These are phyloP conservation scores for Girardia tigrina DNA, from an alignment of 2,888 invertebrate species.

Conservation along the genomic window DNA sequence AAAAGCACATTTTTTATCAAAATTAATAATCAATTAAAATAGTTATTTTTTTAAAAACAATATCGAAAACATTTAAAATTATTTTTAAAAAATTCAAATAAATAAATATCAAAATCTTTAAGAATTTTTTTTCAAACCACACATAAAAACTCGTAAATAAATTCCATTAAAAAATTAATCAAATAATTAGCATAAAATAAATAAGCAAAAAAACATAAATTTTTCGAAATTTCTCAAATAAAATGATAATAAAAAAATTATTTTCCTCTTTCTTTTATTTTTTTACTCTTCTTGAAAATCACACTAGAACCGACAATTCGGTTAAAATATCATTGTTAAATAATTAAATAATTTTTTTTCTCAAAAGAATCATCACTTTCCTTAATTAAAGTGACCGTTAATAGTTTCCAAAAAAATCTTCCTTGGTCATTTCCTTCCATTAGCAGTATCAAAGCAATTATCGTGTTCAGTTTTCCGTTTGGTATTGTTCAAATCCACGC, in stretches of 20 bases:
- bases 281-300: neutral
- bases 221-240: neutral
- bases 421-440: slow-evolving; percentile 20
- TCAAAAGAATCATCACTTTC: neutral
- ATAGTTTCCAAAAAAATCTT: neutral
- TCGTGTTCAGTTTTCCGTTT: slow-evolving; percentile 18
- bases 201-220: too few relatives aligned
- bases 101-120: too few relatives aligned
- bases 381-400: neutral
- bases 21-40: too few relatives aligned
- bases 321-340: neutral
- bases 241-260: neutral
- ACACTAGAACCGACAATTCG: neutral
- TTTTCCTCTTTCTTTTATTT: neutral
- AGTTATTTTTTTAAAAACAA: too few relatives aligned
- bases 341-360: neutral
- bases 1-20: too few relatives aligned
- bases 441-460: slow-evolving; percentile 23
- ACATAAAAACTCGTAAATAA: too few relatives aligned
- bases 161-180: too few relatives aligned
- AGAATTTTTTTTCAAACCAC: too few relatives aligned
- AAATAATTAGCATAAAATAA: too few relatives aligned
- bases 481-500: slow-evolving; percentile 12
- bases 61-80: too few relatives aligned
- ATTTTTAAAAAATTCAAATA: too few relatives aligned